Percentiles rank a stretch among this genome's conserved stretches.
Evolutionary conservation across 2,797 vertebrate genomes (phyloP).

Genomic region (Notolabrus celidotus): DNA sequence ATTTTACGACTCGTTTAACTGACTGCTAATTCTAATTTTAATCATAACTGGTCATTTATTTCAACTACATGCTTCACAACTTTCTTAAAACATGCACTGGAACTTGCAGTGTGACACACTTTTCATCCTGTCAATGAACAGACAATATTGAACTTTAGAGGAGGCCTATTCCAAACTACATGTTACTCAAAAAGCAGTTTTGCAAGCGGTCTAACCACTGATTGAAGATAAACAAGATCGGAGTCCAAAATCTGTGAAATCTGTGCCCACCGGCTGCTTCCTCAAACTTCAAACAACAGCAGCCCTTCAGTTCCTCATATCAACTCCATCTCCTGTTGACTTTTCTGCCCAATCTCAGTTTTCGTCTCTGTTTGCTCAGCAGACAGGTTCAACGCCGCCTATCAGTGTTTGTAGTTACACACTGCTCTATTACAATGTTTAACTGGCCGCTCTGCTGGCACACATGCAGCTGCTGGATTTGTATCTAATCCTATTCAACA

Average conservation of each 20-base stretch:
- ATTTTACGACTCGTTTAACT: too few relatives aligned
- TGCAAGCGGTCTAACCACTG: too few relatives aligned
- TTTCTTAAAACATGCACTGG: too few relatives aligned
- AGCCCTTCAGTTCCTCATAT: neutral
- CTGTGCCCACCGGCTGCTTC: neutral
- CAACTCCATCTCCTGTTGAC: slow-evolving; percentile 31
- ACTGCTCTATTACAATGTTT: slow-evolving; percentile 19
- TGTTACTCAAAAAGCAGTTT: too few relatives aligned
- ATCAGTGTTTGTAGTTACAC: slow-evolving; percentile 30
- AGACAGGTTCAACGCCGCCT: slow-evolving; percentile 13
- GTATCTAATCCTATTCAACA: neutral
- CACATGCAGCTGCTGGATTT: slow-evolving; percentile 17
- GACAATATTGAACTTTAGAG: too few relatives aligned
- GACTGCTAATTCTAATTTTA: too few relatives aligned
- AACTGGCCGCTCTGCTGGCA: slow-evolving; percentile 17
- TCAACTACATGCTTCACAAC: too few relatives aligned
- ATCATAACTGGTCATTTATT: too few relatives aligned
- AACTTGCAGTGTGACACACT: too few relatives aligned
- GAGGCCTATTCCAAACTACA: too few relatives aligned
- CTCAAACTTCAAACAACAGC: slow-evolving; percentile 13
- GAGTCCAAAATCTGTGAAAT: slow-evolving; percentile 1
- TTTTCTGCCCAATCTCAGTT: slow-evolving; percentile 44
- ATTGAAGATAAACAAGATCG: too few relatives aligned
- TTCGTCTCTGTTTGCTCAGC: slow-evolving; percentile 34
- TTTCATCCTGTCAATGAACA: too few relatives aligned